phyloP scores from a whole-genome alignment of 1,140 invertebrate genomes.

The Brachionus calyciflorus region DNA sequence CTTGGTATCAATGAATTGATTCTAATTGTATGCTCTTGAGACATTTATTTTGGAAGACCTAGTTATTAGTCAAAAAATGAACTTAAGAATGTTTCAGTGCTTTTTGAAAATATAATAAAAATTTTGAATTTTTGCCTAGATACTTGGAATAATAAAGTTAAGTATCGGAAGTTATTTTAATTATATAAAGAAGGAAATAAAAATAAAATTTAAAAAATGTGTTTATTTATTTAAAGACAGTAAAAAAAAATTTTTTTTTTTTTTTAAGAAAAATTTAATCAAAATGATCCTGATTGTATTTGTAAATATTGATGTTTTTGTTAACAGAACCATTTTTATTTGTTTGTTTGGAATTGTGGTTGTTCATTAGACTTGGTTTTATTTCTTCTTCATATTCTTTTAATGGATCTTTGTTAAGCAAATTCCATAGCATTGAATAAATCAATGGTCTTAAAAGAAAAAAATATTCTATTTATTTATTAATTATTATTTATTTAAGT shows the following conservation, averaged over 20 bases:
- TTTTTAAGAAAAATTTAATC: slow-evolving; percentile 17
- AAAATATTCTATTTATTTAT: neutral
- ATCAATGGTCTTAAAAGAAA: slow-evolving; percentile 27
- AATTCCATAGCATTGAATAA: slow-evolving; percentile 40
- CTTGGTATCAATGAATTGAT: no score
- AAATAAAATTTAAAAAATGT: neutral
- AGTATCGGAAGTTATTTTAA: no score
- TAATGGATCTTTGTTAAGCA: slow-evolving; percentile 12
- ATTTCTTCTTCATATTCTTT: slow-evolving; percentile 32
- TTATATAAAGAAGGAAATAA: no score
- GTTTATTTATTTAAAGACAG: slow-evolving; percentile 9
- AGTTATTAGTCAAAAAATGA: no score
- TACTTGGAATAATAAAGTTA: no score
- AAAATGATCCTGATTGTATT: slow-evolving; percentile 39
- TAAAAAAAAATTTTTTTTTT: neutral
- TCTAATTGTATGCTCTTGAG: no score
- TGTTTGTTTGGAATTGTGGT: neutral
- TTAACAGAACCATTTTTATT: neutral
- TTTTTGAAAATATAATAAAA: no score
- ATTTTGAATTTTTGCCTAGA: no score
- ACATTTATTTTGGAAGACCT: no score
- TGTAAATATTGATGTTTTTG: slow-evolving; percentile 45
- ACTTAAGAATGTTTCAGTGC: no score
- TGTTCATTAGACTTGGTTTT: no score
- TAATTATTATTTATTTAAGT: neutral